Percentiles rank a stretch among this genome's conserved stretches.
Conservation (phyloP, 2,113 vertebrate genomes). For the Ciconia boyciana region DNA sequence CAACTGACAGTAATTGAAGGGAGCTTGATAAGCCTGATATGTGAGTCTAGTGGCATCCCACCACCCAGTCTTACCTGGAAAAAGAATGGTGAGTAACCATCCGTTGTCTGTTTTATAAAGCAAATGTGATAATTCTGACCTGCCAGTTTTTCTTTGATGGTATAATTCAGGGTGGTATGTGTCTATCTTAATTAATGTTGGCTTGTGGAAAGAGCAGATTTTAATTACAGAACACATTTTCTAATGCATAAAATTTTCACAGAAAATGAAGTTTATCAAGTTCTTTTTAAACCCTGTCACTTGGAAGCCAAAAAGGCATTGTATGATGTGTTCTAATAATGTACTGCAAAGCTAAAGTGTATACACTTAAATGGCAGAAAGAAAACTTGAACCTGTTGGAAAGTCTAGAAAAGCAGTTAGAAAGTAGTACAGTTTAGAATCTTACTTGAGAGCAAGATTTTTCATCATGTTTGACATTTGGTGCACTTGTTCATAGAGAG, state of each 20-base stretch:
- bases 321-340: background rate
- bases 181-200: background rate
- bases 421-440: background rate
- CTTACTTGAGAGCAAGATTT: background rate
- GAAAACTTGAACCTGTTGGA: background rate
- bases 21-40: slow-evolving; percentile 82
- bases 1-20: slow-evolving; percentile 87
- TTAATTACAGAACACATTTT: background rate
- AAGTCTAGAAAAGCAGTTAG: background rate
- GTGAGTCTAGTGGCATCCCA: slow-evolving; percentile 94
- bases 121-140: background rate
- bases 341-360: background rate
- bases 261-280: background rate
- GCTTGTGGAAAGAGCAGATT: background rate
- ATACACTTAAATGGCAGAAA: background rate
- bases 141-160: background rate
- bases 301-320: background rate
- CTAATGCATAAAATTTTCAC: background rate
- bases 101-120: background rate
- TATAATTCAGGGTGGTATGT: background rate
- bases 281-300: background rate
- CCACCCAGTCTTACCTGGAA: slow-evolving; percentile 89
- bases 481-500: background rate
- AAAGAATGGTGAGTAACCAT: slow-evolving; percentile 81
- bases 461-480: background rate